Conservation (phyloP, 2,888 invertebrate species). For the Tipula helvola region DNA sequence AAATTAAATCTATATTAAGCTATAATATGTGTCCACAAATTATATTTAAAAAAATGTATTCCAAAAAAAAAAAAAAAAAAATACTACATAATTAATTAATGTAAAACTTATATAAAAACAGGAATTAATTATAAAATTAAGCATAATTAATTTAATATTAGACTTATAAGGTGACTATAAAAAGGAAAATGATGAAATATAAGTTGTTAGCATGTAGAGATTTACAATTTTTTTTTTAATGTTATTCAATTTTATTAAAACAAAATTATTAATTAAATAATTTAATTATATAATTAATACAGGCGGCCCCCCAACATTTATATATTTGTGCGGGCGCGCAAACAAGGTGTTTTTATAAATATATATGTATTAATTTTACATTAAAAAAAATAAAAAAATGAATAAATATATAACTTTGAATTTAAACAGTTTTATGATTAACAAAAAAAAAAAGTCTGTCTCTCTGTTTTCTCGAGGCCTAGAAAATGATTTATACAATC, state of each 20-base stretch:
- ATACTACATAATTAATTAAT: not conserved
- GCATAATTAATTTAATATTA: not conserved
- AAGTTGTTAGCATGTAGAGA: not conserved
- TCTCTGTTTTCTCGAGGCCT: no score
- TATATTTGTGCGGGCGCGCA: not conserved
- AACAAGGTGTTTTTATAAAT: not conserved
- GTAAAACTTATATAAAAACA: not conserved
- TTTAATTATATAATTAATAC: not conserved
- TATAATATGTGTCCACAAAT: not conserved
- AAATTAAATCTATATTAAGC: not conserved
- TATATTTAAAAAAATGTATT: not conserved
- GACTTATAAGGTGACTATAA: not conserved
- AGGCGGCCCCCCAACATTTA: not conserved
- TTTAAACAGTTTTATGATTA: not conserved
- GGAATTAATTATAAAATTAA: not conserved
- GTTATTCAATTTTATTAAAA: not conserved
- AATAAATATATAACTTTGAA: not conserved
- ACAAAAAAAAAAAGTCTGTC: no score
- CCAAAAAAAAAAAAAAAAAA: not conserved
- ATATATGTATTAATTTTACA: not conserved
- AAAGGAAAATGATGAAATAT: not conserved
- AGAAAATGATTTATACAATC: no score
- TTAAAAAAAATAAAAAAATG: not conserved
- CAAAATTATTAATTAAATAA: not conserved
- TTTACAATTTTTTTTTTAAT: not conserved